Conservation (phyloP, 2,113 vertebrate genomes). For the Natator depressus region DNA sequence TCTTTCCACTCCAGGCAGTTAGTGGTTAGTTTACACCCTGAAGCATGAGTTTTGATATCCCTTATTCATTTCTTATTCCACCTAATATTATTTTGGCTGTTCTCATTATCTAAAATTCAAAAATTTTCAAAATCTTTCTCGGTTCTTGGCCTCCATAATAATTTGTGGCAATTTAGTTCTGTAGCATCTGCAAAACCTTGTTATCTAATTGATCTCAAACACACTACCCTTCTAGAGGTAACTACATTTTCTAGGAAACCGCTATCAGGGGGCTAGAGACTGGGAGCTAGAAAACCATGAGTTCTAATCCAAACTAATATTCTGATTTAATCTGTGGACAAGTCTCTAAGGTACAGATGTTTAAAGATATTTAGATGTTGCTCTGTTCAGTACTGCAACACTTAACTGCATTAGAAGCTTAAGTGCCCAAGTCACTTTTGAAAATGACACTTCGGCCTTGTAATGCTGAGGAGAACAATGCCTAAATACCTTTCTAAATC, state of each 20-base stretch:
- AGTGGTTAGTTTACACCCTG: accelerated
- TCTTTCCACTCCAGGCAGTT: accelerated
- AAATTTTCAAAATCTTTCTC: background rate
- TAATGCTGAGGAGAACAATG: background rate
- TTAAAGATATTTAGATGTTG: background rate
- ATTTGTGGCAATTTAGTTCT: background rate
- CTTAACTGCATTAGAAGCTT: background rate
- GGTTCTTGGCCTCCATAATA: background rate
- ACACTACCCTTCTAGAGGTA: background rate
- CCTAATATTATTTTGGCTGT: background rate
- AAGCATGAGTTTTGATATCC: background rate
- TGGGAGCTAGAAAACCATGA: background rate
- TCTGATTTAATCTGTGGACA: background rate
- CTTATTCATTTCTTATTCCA: background rate
- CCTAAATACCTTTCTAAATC: background rate
- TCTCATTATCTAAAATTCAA: background rate
- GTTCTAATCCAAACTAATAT: background rate
- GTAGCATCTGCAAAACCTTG: background rate
- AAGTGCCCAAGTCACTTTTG: background rate
- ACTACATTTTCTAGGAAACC: background rate
- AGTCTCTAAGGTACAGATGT: background rate
- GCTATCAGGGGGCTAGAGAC: background rate
- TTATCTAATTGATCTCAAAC: background rate
- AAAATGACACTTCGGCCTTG: background rate
- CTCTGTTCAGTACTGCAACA: background rate